Percentiles rank a stretch among this genome's conserved stretches.
phyloP scores from a whole-genome alignment of 2,113 vertebrate genomes.

The Sterna hirundo region DNA sequence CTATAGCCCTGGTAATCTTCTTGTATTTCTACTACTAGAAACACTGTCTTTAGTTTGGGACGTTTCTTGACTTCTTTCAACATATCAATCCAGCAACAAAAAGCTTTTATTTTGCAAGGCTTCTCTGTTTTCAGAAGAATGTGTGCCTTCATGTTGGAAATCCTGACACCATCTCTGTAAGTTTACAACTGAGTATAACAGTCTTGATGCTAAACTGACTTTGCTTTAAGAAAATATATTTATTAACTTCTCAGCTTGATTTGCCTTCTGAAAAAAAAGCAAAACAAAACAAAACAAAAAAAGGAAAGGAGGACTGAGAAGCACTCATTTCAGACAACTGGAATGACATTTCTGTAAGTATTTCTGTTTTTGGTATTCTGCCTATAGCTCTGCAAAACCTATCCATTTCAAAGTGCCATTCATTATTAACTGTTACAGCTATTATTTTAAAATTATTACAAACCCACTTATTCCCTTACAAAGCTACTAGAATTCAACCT shows the following conservation, averaged over 20 bases:
- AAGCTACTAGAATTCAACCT: not conserved
- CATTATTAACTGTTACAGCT: not conserved
- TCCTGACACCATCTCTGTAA: not conserved
- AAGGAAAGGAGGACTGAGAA: not conserved
- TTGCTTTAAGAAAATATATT: slow-evolving; percentile 36
- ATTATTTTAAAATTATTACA: not conserved
- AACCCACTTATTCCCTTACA: not conserved
- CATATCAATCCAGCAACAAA: slow-evolving; percentile 19
- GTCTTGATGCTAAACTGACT: slow-evolving; percentile 16
- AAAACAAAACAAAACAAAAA: not conserved
- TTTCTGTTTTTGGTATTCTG: slow-evolving; percentile 7
- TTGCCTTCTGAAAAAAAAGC: not conserved
- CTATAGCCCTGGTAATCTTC: not conserved
- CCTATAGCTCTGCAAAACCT: not conserved
- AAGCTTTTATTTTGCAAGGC: not conserved
- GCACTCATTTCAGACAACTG: not conserved
- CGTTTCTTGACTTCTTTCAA: slow-evolving; percentile 46
- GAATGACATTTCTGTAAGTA: slow-evolving; percentile 7
- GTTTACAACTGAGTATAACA: not conserved
- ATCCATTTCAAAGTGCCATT: not conserved
- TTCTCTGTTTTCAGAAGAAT: slow-evolving; percentile 35
- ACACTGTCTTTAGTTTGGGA: not conserved
- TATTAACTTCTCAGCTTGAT: slow-evolving; percentile 35
- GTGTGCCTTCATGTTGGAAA: slow-evolving; percentile 16
- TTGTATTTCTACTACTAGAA: not conserved